Evolutionary conservation across 2,888 invertebrate genomes (phyloP).

Genomic region (Empis stercorea): DNA sequence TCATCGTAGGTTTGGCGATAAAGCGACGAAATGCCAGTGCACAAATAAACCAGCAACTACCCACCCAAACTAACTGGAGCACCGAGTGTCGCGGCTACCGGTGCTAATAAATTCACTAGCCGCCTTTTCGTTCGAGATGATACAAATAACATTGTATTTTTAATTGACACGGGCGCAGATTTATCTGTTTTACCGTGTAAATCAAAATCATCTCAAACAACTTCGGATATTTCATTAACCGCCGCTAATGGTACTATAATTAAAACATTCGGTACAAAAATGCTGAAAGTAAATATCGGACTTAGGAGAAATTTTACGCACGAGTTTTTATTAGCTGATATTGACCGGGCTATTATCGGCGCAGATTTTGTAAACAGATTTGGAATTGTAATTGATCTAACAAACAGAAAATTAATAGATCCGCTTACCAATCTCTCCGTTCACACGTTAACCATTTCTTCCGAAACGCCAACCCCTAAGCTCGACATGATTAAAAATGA

Average conservation of each 20-base stretch:
- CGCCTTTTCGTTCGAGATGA: neutral
- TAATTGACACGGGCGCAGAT: neutral
- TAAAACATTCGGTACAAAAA: conserved; percentile 3
- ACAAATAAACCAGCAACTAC: neutral
- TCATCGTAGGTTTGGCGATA: neutral
- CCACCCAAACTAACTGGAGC: neutral
- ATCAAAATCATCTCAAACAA: neutral
- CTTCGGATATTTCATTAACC: neutral
- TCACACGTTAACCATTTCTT: neutral
- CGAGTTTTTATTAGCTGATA: conserved; percentile 1
- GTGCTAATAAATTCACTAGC: neutral
- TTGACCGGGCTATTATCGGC: conserved; percentile 3
- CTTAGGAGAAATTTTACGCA: conserved; percentile 2
- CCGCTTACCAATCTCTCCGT: neutral
- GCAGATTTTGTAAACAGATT: conserved; percentile 8
- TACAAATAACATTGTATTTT: neutral
- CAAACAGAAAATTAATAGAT: neutral
- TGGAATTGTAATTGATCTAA: conserved; percentile 3
- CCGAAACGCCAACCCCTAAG: neutral
- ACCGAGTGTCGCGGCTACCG: neutral
- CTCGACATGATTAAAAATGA: neutral
- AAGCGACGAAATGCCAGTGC: neutral
- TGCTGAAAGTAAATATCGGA: conserved; percentile 4
- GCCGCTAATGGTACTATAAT: conserved; percentile 2
- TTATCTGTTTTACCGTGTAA: neutral